Evolutionary conservation across 2,888 invertebrate species (phyloP).

Genomic region (Fissipunctia ypsillon): DNA sequence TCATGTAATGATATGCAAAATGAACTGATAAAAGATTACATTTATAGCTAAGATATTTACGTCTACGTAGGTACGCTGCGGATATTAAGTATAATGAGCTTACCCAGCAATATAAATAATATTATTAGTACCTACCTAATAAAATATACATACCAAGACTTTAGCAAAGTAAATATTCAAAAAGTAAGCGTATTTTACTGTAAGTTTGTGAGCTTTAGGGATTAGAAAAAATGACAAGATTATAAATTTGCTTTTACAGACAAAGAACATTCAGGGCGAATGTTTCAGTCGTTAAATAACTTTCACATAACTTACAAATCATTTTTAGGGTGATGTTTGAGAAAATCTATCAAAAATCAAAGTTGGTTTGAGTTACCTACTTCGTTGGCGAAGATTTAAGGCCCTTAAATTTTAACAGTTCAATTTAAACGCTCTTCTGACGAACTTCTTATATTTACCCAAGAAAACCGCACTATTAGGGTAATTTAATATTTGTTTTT

Average conservation of each 20-base stretch:
- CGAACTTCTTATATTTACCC: neutral
- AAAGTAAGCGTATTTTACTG: neutral
- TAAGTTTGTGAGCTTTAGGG: neutral
- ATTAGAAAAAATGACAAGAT: neutral
- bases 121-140: constrained; percentile 7
- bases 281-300: neutral
- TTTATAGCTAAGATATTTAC: constrained; percentile 14
- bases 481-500: no score
- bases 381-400: neutral
- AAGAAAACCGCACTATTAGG: neutral
- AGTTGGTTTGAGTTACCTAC: neutral
- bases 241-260: no score
- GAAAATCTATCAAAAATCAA: neutral
- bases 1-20: constrained; percentile 7
- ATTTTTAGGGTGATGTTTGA: neutral
- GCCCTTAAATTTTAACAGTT: neutral
- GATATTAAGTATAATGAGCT: constrained; percentile 15
- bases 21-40: constrained; percentile 23
- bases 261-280: no score
- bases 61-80: constrained; percentile 9
- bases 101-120: constrained; percentile 23
- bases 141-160: neutral
- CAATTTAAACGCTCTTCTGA: neutral
- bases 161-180: neutral
- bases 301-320: no score